phyloP scores from a whole-genome alignment of 2,113 vertebrate genomes.

The Bambusicola thoracicus region DNA sequence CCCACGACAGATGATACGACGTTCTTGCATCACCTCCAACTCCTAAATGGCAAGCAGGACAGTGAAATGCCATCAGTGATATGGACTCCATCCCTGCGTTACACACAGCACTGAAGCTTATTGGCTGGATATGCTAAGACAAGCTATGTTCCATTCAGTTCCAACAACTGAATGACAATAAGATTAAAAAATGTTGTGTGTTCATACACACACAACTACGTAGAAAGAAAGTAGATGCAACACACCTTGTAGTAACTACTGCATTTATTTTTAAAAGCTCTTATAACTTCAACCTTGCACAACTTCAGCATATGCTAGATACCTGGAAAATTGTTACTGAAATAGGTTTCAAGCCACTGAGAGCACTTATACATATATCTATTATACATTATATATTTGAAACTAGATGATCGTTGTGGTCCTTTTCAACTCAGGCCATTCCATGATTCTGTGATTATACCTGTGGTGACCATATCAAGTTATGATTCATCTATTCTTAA shows the following conservation, averaged over 20 bases:
- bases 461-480: background rate
- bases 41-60: background rate
- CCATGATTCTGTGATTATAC: too few species aligned
- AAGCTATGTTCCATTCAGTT: background rate
- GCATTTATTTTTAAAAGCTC: background rate
- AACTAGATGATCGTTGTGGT: too few species aligned
- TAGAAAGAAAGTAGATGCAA: background rate
- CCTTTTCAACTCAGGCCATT: too few species aligned
- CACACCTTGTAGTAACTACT: background rate
- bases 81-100: background rate
- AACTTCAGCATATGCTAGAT: background rate
- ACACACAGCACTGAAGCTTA: background rate
- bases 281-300: background rate
- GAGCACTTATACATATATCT: background rate
- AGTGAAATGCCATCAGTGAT: background rate
- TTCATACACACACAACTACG: background rate
- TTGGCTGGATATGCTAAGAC: background rate
- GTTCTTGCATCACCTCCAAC: background rate
- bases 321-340: background rate
- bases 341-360: background rate
- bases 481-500: background rate
- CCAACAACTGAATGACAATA: background rate
- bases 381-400: too few species aligned
- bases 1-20: background rate
- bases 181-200: background rate